These are phyloP conservation scores for Natrix natrix DNA, from an alignment of 2,797 vertebrate genomes.

Conservation along the genomic window DNA sequence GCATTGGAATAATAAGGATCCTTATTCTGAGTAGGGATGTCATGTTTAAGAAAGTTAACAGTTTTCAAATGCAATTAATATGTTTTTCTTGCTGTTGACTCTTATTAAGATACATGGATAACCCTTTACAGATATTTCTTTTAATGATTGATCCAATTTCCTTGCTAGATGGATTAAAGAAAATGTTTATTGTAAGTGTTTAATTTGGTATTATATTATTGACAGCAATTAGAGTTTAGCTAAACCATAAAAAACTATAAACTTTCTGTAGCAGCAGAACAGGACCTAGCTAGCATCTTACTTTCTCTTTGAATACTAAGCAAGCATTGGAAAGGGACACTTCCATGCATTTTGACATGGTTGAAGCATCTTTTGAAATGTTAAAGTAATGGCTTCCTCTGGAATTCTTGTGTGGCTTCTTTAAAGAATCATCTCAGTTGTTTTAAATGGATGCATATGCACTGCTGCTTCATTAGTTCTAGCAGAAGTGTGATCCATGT, in stretches of 20 bases:
- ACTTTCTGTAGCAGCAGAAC: background rate
- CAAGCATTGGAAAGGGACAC: background rate
- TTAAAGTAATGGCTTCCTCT: background rate
- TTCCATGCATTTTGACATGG: background rate
- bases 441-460: background rate
- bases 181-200: background rate
- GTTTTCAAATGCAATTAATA: background rate
- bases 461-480: background rate
- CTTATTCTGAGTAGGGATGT: background rate
- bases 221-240: background rate
- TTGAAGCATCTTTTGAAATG: background rate
- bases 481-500: background rate
- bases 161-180: background rate
- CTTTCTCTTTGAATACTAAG: background rate
- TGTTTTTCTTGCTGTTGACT: conserved; percentile 21
- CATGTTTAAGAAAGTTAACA: background rate
- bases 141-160: conserved; percentile 43
- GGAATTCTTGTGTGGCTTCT: background rate
- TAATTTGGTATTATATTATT: background rate
- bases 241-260: background rate
- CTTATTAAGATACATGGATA: conserved; percentile 34
- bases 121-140: conserved; percentile 30
- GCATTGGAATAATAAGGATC: background rate
- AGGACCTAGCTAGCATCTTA: background rate
- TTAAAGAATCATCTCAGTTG: background rate